Base-by-base conservation (phyloP, 64 coral and sea anemone genomes). In the Actinia equina region DNA sequence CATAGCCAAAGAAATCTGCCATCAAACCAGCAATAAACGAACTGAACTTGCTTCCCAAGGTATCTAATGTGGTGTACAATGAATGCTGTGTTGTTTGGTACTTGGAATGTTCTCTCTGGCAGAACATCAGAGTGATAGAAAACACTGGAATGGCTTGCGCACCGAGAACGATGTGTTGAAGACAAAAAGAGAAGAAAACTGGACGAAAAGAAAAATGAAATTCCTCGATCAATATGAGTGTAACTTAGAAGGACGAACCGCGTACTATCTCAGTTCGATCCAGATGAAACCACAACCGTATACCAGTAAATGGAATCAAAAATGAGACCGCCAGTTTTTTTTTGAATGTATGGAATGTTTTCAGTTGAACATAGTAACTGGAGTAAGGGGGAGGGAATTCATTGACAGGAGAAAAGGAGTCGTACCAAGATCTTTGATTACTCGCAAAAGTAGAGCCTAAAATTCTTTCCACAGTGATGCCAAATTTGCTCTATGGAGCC, bases 111-210 rank as follows among this genome's bases (percentile, higher is more conserved):
- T 91, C 88, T 77, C 87, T 55, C 26, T 92, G 88, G 59, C 84
- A 82, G 49, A 86, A 90, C 1, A 74, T 43, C 17, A 96, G 55
- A 60, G 93, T 88, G 22, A 92, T 85, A 46, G 80, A 88, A 46
- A 93, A 96, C 81, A 93, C 89, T 5, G 94, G 94, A 0, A 67
- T 96, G 45, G 94, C 85, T 54, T 93, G 80, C n/a, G 91, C 91
- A n/a, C 94, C 94, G 62, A 87, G 61, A 20, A 96, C 94, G 22
- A 96, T 85, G 82, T 88, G 78, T 49, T 90, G 91, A 22, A 93
- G 49, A 51, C 83, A 37, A 65, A 89, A 96, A 54, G 89, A 89
- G 58, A 76, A 14, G 1, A 87, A 44, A 26, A 80, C 83, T 89
- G 45, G 10, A 49, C 4, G 7, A 93, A 86, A 44, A 26, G 12